These are phyloP conservation scores for Trichomalopsis sarcophagae DNA, from an alignment of 1,140 invertebrate species.

Conservation along the genomic window DNA sequence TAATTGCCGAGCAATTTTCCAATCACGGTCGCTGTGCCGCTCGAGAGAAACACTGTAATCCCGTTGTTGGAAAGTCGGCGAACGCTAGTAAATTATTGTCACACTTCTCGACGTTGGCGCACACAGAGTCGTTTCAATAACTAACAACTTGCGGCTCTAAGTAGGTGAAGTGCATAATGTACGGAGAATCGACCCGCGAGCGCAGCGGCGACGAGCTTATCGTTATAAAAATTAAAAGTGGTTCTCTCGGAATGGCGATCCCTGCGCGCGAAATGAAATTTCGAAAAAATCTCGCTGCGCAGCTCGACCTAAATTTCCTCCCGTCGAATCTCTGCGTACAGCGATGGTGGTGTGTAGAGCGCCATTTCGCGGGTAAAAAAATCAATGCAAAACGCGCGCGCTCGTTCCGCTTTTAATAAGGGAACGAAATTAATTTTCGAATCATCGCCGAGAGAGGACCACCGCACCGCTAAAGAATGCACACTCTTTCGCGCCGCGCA, in stretches of 20 bases:
- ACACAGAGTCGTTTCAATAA: too few species aligned
- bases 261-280: background rate
- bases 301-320: background rate
- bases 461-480: too few species aligned
- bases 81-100: too few species aligned
- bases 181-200: too few species aligned
- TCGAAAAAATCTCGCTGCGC: background rate
- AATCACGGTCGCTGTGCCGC: background rate
- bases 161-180: too few species aligned
- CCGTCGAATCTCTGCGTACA: background rate
- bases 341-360: too few species aligned
- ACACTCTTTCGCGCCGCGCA: background rate
- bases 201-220: too few species aligned
- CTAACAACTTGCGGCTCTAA: too few species aligned
- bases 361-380: background rate
- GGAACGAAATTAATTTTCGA: conserved; percentile 18
- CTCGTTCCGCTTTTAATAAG: background rate
- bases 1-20: background rate
- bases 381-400: background rate
- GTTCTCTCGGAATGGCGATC: too few species aligned
- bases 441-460: background rate
- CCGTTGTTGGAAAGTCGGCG: background rate
- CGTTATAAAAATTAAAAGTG: too few species aligned
- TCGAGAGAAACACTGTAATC: background rate
- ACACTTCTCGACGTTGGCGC: too few species aligned